Percentiles rank a stretch among this genome's conserved stretches.
phyloP scores from a whole-genome alignment of 1,140 invertebrate species.

The Macrobrachium nipponense region DNA sequence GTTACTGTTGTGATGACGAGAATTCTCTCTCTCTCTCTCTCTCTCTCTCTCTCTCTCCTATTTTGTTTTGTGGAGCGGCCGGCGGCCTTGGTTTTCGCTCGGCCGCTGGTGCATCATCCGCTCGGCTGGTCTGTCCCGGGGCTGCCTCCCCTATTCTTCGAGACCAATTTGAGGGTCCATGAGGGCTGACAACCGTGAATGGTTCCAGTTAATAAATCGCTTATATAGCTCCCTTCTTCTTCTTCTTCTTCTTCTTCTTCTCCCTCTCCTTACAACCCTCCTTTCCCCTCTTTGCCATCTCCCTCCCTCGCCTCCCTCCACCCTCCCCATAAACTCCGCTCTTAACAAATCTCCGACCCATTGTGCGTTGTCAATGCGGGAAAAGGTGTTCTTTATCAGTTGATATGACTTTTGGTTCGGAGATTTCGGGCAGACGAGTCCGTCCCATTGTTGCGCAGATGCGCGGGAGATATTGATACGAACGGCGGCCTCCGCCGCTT shows the following conservation, averaged over 20 bases:
- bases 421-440: too few species aligned
- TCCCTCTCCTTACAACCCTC: neutral
- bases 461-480: too few species aligned
- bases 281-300: neutral
- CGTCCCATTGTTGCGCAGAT: too few species aligned
- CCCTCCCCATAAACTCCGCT: neutral
- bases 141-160: conserved; percentile 28
- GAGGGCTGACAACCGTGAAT: conserved; percentile 55
- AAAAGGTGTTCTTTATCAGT: too few species aligned
- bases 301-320: neutral
- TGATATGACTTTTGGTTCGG: too few species aligned
- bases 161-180: conserved; percentile 54
- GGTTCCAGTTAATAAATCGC: conserved; percentile 57
- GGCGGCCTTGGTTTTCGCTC: neutral
- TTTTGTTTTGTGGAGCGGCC: too few species aligned
- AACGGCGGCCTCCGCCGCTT: too few species aligned
- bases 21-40: too few species aligned
- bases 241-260: neutral
- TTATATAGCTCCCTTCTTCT: conserved; percentile 35
- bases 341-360: too few species aligned
- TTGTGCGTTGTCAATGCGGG: too few species aligned
- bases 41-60: too few species aligned
- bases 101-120: conserved; percentile 43
- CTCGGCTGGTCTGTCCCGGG: conserved; percentile 34
- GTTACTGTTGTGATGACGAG: too few species aligned